Percentiles rank a stretch among this genome's conserved stretches.
phyloP scores from a whole-genome alignment of 2,113 vertebrate species.

The Bubalus kerabau region DNA sequence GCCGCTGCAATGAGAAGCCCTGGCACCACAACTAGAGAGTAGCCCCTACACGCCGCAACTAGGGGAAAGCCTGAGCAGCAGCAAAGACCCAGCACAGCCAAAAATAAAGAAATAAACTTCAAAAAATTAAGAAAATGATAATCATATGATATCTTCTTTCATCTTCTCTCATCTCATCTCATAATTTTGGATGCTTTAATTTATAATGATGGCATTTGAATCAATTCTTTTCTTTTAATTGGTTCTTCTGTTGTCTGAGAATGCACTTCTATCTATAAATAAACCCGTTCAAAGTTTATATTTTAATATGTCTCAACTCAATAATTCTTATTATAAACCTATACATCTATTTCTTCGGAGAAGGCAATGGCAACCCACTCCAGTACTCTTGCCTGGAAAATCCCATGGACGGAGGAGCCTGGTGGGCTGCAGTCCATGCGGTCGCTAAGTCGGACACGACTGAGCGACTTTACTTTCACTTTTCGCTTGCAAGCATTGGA shows the following conservation, averaged over 20 bases:
- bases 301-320: background rate
- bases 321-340: background rate
- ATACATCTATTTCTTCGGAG: background rate
- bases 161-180: background rate
- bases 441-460: no score
- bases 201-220: background rate
- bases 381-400: no score
- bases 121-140: background rate
- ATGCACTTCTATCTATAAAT: background rate
- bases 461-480: no score
- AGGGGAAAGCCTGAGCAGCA: background rate
- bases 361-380: no score
- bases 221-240: background rate
- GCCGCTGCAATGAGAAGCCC: background rate
- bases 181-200: background rate
- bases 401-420: no score
- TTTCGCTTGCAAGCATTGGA: no score
- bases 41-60: background rate
- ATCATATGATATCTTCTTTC: background rate
- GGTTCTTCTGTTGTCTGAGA: background rate
- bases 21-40: fast-evolving
- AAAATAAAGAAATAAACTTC: background rate
- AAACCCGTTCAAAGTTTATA: background rate
- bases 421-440: no score
- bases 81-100: background rate